Conservation (phyloP, 30 jellyfish, hydroid and myxozoan genomes). For the Aurelia sp. region DNA sequence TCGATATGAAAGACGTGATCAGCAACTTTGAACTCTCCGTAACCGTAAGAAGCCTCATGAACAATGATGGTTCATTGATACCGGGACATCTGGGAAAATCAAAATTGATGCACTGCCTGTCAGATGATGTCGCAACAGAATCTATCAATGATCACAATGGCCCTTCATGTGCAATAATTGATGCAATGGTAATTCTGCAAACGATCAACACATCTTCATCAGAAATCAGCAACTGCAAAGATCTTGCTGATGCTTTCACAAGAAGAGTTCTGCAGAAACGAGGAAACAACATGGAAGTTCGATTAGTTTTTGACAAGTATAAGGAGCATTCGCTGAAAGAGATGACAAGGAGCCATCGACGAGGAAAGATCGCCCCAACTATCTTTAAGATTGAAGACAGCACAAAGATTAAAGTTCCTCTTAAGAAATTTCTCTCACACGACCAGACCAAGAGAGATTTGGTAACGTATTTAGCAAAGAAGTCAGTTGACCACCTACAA, state of each 20-base stretch:
- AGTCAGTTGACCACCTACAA: background rate
- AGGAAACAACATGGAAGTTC: background rate
- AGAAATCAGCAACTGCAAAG: background rate
- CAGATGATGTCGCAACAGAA: too few relatives aligned
- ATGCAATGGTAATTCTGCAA: background rate
- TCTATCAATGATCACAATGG: too few relatives aligned
- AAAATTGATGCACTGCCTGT: background rate
- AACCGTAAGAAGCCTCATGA: slow-evolving; percentile 5
- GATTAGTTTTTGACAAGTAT: background rate
- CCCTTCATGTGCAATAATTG: background rate
- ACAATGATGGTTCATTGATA: background rate
- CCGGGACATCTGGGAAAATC: background rate
- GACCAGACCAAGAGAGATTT: background rate
- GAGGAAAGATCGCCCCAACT: background rate
- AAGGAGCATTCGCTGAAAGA: background rate
- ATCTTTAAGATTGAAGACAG: background rate
- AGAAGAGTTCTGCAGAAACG: background rate
- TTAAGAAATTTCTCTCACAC: background rate
- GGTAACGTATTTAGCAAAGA: background rate
- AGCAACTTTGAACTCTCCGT: background rate
- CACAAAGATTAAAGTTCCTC: background rate
- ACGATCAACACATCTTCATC: background rate
- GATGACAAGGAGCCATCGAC: background rate
- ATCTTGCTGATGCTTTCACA: background rate
- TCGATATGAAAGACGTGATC: slow-evolving; percentile 11